These are phyloP conservation scores for Ornithorhynchus anatinus DNA, from an alignment of 2,113 vertebrate species.

Conservation along the genomic window DNA sequence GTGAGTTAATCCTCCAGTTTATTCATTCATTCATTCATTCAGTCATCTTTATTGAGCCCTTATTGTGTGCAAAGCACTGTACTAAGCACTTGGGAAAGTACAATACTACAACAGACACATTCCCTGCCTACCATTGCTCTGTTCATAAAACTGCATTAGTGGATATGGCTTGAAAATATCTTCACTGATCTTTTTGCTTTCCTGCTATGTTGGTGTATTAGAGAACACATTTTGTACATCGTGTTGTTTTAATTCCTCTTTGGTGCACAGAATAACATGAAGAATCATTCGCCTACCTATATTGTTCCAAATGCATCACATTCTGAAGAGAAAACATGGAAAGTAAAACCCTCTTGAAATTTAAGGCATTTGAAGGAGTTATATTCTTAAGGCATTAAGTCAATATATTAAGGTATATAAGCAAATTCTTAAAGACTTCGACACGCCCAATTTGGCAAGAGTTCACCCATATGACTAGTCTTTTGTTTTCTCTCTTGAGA, in stretches of 20 bases:
- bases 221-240: conserved; percentile 34
- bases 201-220: conserved; percentile 35
- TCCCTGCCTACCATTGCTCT: too few relatives aligned
- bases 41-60: too few relatives aligned
- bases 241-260: conserved; percentile 62
- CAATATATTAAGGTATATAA: conserved; percentile 54
- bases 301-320: conserved; percentile 42
- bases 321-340: conserved; percentile 62
- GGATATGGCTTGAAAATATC: conserved; percentile 34
- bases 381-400: conserved; percentile 68
- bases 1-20: neutral
- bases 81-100: too few relatives aligned
- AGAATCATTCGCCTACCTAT: conserved; percentile 54
- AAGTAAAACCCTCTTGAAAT: conserved; percentile 68
- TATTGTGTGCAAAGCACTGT: too few relatives aligned
- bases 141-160: conserved; percentile 13
- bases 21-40: too few relatives aligned
- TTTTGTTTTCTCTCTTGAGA: conserved; percentile 67
- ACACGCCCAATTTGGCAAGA: conserved; percentile 43
- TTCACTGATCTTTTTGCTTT: conserved; percentile 1
- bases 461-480: conserved; percentile 53
- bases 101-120: too few relatives aligned
- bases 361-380: conserved; percentile 65
- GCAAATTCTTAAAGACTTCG: conserved; percentile 58
- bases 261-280: conserved; percentile 46